phyloP scores from a whole-genome alignment of 2,888 invertebrate species.

The Plebejus melissa region DNA sequence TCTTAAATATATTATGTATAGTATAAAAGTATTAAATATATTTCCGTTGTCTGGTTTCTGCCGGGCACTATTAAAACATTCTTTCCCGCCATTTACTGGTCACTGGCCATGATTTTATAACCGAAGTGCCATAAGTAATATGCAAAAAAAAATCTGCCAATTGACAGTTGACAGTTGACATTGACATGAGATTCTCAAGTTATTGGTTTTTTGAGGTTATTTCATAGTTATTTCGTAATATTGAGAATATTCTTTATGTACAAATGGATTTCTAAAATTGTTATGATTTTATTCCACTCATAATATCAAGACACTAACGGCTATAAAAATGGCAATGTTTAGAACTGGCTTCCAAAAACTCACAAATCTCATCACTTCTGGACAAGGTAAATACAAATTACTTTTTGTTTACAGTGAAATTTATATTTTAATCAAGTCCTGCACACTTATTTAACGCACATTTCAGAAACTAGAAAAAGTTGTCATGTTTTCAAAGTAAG shows the following conservation, averaged over 20 bases:
- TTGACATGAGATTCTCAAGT: neutral
- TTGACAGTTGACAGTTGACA: neutral
- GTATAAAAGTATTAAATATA: too few species aligned
- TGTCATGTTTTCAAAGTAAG: too few species aligned
- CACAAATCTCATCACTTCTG: slow-evolving; percentile 47
- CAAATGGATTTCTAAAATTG: neutral
- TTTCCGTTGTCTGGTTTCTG: too few species aligned
- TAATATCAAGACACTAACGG: slow-evolving; percentile 1
- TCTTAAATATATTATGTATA: too few species aligned
- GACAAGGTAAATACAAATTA: slow-evolving; percentile 47
- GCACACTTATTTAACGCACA: neutral
- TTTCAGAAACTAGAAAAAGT: too few species aligned
- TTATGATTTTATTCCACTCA: neutral
- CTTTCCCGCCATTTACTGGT: too few species aligned
- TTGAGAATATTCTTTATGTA: neutral
- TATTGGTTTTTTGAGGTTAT: slow-evolving; percentile 26
- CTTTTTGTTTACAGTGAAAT: neutral
- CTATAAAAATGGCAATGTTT: slow-evolving; percentile 52
- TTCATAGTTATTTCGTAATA: neutral
- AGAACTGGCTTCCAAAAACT: slow-evolving; percentile 60
- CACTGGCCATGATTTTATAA: too few species aligned
- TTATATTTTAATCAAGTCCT: neutral
- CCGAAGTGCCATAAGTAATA: too few species aligned
- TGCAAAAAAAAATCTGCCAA: too few species aligned
- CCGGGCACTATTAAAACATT: too few species aligned